Evolutionary conservation across 1,140 invertebrate species (phyloP).

Genomic region (Megathymus violae): DNA sequence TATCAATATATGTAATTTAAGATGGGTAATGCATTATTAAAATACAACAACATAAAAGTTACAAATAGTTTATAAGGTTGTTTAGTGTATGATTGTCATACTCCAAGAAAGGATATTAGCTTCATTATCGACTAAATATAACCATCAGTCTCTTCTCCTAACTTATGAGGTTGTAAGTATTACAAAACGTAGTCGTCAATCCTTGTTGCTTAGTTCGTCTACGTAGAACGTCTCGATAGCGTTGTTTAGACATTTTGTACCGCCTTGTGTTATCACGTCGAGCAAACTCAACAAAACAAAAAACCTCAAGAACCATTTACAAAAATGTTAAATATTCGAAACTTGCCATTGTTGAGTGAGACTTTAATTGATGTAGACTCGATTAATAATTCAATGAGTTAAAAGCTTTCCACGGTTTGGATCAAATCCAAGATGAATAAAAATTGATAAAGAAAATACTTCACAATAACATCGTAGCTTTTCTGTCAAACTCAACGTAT

Average conservation of each 20-base stretch:
- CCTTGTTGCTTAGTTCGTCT: too few relatives aligned
- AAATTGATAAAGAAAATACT: conserved; percentile 36
- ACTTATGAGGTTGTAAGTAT: too few relatives aligned
- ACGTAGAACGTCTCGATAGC: too few relatives aligned
- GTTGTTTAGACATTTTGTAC: not conserved
- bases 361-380: conserved; percentile 5
- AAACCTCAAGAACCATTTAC: not conserved
- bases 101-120: too few relatives aligned
- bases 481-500: conserved; percentile 11
- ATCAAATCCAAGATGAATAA: conserved; percentile 21
- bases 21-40: too few relatives aligned
- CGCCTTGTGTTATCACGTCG: not conserved
- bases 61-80: too few relatives aligned
- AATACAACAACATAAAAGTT: too few relatives aligned
- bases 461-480: conserved; percentile 30
- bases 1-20: too few relatives aligned
- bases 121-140: too few relatives aligned
- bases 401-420: conserved; percentile 19
- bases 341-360: conserved; percentile 30
- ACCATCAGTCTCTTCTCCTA: too few relatives aligned
- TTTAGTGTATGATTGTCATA: too few relatives aligned
- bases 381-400: conserved; percentile 9
- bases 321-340: conserved; percentile 2
- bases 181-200: too few relatives aligned
- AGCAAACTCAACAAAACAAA: not conserved